Percentiles rank a stretch among this genome's conserved stretches.
phyloP scores from a whole-genome alignment of 2,113 vertebrate species.

The Microcebus lehilahytsara region DNA sequence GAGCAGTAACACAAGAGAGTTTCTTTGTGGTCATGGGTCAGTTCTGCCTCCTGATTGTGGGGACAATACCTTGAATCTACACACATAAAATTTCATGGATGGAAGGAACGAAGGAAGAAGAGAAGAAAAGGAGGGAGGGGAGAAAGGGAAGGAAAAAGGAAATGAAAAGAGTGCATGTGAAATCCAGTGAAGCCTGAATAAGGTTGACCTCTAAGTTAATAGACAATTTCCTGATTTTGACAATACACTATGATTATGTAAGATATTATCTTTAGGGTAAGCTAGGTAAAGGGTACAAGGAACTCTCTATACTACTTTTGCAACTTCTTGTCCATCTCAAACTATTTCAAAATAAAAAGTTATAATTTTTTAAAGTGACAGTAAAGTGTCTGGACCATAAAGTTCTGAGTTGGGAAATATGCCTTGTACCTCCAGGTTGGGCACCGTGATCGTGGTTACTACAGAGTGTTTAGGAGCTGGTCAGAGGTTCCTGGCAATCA shows the following conservation, averaged over 20 bases:
- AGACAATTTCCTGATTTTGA: neutral
- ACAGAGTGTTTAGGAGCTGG: neutral
- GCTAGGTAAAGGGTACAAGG: neutral
- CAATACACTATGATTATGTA: neutral
- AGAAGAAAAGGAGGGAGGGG: neutral
- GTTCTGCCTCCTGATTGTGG: neutral
- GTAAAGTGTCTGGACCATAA: neutral
- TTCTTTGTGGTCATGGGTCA: neutral
- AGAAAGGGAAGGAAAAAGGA: no score
- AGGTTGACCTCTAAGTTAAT: neutral
- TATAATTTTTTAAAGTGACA: neutral
- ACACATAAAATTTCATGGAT: neutral
- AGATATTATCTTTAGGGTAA: neutral
- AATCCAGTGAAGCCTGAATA: neutral
- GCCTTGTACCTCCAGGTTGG: neutral
- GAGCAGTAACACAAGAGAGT: neutral
- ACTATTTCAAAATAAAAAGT: neutral
- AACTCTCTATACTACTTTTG: neutral
- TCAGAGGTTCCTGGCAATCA: neutral
- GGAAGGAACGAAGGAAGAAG: neutral
- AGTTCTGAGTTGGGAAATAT: neutral
- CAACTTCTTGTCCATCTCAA: neutral
- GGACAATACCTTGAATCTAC: neutral
- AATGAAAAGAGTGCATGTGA: neutral
- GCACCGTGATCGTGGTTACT: neutral